A percentile compares a stretch with the other conserved stretches of the same genome.
These are phyloP conservation scores for Acanthosepion lycidas DNA, from an alignment of 2,888 invertebrate genomes.

Conservation along the genomic window DNA sequence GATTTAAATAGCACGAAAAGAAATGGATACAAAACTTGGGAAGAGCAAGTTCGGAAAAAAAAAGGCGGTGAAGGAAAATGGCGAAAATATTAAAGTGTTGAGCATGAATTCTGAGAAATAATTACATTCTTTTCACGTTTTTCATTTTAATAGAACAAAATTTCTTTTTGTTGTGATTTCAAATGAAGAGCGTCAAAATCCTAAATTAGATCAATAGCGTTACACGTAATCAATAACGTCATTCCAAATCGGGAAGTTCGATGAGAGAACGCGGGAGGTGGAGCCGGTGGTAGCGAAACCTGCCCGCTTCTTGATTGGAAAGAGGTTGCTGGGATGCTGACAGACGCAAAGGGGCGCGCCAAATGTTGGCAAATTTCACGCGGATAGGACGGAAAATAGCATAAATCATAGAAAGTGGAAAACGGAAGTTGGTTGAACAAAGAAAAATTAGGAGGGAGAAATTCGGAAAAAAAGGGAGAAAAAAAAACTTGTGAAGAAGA, in stretches of 20 bases:
- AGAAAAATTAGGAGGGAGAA: neutral
- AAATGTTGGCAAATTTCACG: neutral
- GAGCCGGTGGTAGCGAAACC: neutral
- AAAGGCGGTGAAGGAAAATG: neutral
- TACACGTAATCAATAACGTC: neutral
- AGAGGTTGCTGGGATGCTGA: neutral
- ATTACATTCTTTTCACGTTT: neutral
- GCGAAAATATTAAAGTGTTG: neutral
- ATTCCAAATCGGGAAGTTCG: slow-evolving; percentile 9
- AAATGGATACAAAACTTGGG: too few relatives aligned
- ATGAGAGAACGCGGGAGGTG: neutral
- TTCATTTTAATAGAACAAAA: neutral
- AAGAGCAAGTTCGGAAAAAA: neutral
- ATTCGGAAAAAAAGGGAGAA: neutral
- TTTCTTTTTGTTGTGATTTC: neutral
- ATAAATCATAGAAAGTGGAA: neutral
- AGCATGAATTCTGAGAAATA: neutral
- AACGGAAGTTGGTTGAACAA: neutral
- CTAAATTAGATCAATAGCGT: slow-evolving; percentile 8
- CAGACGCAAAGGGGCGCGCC: neutral
- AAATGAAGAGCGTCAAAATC: neutral
- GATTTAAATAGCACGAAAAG: too few relatives aligned
- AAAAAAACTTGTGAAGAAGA: neutral
- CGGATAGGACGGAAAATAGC: slow-evolving; percentile 16
- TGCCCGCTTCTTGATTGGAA: neutral